These are phyloP conservation scores for Cheumatopsyche charites DNA, from an alignment of 1,140 invertebrate genomes.

Conservation along the genomic window DNA sequence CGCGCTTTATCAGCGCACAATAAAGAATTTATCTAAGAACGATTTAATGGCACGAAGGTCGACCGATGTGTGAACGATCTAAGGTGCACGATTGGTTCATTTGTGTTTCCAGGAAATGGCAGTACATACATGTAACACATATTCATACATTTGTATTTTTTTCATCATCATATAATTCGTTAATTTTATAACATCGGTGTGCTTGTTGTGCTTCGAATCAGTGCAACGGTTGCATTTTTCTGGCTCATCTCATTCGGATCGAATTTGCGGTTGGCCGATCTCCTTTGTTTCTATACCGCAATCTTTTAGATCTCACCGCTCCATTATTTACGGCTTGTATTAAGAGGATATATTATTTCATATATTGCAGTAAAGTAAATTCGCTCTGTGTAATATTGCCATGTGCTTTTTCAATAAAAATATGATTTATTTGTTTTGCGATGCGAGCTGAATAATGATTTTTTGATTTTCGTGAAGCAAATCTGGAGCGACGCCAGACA, in stretches of 20 bases:
- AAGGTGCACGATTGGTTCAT: no score
- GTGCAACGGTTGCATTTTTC: conserved; percentile 21
- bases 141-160: neutral
- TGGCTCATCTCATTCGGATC: conserved; percentile 15
- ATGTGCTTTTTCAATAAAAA: no score
- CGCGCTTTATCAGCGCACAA: conserved; percentile 9
- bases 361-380: no score
- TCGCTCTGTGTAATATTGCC: no score
- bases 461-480: no score
- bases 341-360: no score
- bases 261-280: conserved; percentile 29
- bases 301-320: conserved; percentile 32
- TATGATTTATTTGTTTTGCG: no score
- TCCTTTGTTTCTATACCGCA: conserved; percentile 33
- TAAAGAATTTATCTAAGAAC: neutral
- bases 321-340: conserved; percentile 9
- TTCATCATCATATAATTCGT: neutral
- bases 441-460: no score
- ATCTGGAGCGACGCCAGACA: neutral
- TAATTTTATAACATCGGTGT: no score
- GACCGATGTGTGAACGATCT: neutral
- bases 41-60: conserved; percentile 2
- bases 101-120: neutral
- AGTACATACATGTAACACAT: no score
- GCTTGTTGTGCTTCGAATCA: neutral